Evolutionary conservation across 2,113 vertebrate genomes (phyloP).

Genomic region (Mirounga angustirostris): DNA sequence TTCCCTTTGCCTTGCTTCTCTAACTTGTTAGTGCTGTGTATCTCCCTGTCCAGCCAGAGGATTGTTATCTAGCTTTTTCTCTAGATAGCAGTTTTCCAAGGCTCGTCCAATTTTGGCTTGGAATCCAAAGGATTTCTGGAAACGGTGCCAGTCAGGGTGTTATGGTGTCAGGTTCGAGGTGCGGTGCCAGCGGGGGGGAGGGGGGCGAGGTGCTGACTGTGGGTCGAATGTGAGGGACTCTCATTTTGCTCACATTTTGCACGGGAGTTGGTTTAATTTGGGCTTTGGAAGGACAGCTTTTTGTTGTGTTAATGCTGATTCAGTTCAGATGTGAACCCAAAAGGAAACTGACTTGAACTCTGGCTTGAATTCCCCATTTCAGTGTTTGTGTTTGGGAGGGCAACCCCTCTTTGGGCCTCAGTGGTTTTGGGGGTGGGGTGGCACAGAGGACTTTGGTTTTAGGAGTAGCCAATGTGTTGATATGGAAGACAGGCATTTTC

Average conservation of each 20-base stretch:
- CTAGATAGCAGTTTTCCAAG: too few species aligned
- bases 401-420: too few species aligned
- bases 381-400: neutral
- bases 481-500: neutral
- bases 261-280: fast-evolving
- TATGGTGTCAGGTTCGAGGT: fast-evolving
- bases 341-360: neutral
- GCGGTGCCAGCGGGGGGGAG: fast-evolving
- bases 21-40: fast-evolving
- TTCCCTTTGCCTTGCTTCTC: fast-evolving
- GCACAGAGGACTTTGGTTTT: neutral
- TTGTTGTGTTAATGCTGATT: neutral
- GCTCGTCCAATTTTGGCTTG: fast-evolving
- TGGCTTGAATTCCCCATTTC: neutral
- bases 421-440: neutral
- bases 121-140: neutral
- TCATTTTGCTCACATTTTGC: neutral
- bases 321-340: neutral
- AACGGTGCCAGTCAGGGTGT: fast-evolving
- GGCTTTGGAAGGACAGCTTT: neutral
- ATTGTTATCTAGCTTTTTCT: neutral
- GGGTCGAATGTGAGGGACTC: fast-evolving
- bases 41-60: neutral
- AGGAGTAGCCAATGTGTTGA: fast-evolving
- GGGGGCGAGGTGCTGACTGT: neutral